phyloP scores from a whole-genome alignment of 2,113 vertebrate genomes.

The Heteronetta atricapilla region DNA sequence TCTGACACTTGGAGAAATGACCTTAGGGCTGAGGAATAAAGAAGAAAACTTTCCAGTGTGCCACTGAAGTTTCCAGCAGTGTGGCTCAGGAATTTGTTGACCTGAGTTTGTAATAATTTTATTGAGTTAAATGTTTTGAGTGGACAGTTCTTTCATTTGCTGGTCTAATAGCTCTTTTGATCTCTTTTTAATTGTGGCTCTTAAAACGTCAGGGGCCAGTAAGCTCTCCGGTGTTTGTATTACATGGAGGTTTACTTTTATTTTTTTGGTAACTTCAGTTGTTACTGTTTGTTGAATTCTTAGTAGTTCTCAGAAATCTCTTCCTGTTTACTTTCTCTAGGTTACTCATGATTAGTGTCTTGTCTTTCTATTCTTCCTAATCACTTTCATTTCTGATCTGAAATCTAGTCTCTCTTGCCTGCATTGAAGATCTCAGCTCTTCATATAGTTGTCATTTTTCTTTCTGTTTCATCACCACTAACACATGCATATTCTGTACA shows the following conservation, averaged over 20 bases:
- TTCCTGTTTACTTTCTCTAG: constrained; percentile 42
- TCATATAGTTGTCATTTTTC: background rate
- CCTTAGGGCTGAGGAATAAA: background rate
- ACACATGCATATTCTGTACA: background rate
- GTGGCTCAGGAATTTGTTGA: background rate
- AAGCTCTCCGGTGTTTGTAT: background rate
- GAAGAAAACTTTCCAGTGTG: background rate
- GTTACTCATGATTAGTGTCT: constrained; percentile 8
- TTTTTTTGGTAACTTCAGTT: background rate
- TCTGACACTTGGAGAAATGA: background rate
- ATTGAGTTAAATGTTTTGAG: background rate
- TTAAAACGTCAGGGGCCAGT: background rate
- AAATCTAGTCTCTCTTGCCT: background rate
- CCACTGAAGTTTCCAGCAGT: background rate
- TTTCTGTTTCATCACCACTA: background rate
- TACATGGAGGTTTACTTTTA: background rate
- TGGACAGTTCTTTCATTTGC: background rate
- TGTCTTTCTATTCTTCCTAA: constrained; percentile 9
- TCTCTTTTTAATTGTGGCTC: background rate
- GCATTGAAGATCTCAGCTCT: background rate
- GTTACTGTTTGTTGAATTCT: background rate
- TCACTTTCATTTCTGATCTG: background rate
- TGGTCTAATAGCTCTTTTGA: background rate
- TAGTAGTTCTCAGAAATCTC: background rate
- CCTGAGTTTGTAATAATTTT: background rate